Percentiles rank a stretch among this genome's conserved stretches.
These are phyloP conservation scores for Metopia argyrocephala DNA, from an alignment of 2,888 invertebrate species.

Conservation along the genomic window DNA sequence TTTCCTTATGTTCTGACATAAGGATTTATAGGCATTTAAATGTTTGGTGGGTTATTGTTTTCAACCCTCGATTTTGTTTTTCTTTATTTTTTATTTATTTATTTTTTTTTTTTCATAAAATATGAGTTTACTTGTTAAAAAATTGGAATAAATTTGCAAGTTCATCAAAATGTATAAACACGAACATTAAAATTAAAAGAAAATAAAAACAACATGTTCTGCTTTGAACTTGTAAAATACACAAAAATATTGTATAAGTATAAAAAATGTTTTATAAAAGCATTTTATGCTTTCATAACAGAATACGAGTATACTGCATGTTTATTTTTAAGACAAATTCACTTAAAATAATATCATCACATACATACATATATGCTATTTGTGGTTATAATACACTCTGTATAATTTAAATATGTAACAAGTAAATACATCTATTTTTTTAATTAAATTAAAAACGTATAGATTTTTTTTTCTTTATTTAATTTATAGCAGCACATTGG, in stretches of 20 bases:
- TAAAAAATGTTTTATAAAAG: neutral
- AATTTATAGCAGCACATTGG: no score
- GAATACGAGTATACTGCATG: neutral
- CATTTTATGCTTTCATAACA: neutral
- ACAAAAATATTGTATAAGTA: neutral
- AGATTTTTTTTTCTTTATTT: no score
- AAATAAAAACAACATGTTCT: constrained; percentile 15
- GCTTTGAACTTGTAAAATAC: constrained; percentile 25
- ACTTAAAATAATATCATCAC: neutral
- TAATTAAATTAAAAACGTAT: no score
- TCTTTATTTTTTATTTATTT: neutral
- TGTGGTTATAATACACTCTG: neutral
- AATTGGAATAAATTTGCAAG: constrained; percentile 18
- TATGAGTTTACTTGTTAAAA: constrained; percentile 14
- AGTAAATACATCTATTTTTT: no score
- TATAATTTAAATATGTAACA: neutral
- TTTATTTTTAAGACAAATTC: neutral
- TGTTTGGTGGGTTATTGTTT: neutral
- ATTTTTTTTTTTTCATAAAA: neutral
- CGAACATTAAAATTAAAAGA: neutral
- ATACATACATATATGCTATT: neutral
- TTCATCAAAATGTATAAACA: constrained; percentile 6
- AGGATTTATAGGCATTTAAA: neutral
- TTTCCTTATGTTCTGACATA: no score
- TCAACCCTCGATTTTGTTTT: neutral